Evolutionary conservation across 2,888 invertebrate species (phyloP).

Genomic region (Hypercompe scribonia): DNA sequence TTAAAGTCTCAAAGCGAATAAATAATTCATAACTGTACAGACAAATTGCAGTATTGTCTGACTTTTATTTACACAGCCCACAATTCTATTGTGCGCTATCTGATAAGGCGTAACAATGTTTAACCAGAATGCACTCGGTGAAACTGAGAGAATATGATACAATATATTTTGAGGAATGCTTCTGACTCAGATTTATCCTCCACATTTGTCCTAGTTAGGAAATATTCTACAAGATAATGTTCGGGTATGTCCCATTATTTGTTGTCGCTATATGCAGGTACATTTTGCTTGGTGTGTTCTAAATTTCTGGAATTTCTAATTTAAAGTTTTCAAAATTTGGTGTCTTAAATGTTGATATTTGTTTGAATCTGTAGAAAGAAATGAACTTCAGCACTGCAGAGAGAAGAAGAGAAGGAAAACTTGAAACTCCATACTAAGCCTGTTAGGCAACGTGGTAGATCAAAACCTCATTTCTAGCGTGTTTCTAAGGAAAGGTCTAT

Average conservation of each 20-base stretch:
- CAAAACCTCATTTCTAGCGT: too few relatives aligned
- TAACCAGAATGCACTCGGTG: constrained; percentile 40
- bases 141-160: constrained; percentile 39
- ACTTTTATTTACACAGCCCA: constrained; percentile 32
- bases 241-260: constrained; percentile 22
- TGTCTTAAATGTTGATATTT: not conserved
- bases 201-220: constrained; percentile 21
- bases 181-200: constrained; percentile 31
- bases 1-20: constrained; percentile 13
- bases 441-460: too few relatives aligned
- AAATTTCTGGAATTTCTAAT: not conserved
- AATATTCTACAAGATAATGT: constrained; percentile 29
- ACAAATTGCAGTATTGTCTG: constrained; percentile 34
- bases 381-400: too few relatives aligned
- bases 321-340: too few relatives aligned
- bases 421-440: too few relatives aligned
- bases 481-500: too few relatives aligned
- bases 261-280: constrained; percentile 2
- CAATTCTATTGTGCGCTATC: constrained; percentile 34
- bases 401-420: too few relatives aligned
- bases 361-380: too few relatives aligned
- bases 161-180: constrained; percentile 38
- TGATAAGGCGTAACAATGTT: constrained; percentile 40
- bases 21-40: constrained; percentile 5
- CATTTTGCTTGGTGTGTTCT: not conserved